These are phyloP conservation scores for Chrysoperla carnea DNA, from an alignment of 1,140 invertebrate genomes.

Conservation along the genomic window DNA sequence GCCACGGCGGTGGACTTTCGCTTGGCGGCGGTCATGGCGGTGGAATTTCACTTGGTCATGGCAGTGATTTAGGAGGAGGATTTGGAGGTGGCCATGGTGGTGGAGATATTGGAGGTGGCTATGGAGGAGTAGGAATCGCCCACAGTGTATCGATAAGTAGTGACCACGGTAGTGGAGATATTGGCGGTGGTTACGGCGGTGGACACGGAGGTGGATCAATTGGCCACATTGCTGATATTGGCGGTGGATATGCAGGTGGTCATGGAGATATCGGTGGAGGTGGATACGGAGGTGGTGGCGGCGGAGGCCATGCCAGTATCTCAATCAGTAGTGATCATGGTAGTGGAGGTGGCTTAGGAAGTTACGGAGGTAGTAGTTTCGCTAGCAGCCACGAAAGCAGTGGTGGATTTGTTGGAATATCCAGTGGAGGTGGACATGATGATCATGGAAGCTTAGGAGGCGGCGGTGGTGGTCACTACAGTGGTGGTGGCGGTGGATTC, in stretches of 20 bases:
- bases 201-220: conserved; percentile 2
- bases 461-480: conserved; percentile 1
- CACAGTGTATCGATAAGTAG: no score
- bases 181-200: neutral
- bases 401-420: conserved; percentile 4
- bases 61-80: neutral
- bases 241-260: conserved; percentile 5
- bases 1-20: neutral
- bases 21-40: neutral
- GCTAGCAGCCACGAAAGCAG: conserved; percentile 2
- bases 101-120: neutral
- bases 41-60: neutral
- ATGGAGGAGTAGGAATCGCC: neutral
- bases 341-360: conserved; percentile 4
- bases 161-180: neutral
- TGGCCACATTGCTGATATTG: conserved; percentile 8
- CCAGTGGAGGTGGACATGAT: conserved; percentile 9
- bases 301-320: conserved; percentile 10
- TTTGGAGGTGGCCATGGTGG: neutral
- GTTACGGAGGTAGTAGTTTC: conserved; percentile 2
- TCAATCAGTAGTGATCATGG: conserved; percentile 5
- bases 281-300: conserved; percentile 8
- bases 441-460: neutral
- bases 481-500: neutral
- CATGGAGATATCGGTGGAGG: conserved; percentile 9